Conservation (phyloP, 1,140 invertebrate species). For the Drosophila teissieri region DNA sequence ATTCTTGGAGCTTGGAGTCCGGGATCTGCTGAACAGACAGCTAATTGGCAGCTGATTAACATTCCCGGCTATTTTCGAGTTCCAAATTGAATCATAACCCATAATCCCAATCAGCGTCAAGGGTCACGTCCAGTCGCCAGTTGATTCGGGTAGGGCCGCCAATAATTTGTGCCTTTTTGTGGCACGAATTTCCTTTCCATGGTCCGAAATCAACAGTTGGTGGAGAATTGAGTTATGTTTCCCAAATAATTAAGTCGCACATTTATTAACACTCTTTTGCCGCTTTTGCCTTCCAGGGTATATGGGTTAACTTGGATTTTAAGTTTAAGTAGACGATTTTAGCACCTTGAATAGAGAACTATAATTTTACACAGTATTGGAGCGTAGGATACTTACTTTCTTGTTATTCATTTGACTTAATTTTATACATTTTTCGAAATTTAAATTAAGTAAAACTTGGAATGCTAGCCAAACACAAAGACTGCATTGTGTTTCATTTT, state of each 20-base stretch:
- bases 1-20: conserved; percentile 11
- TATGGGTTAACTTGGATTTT: background rate
- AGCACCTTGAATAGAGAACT: too few relatives aligned
- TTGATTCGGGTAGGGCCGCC: conserved; percentile 25
- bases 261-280: background rate
- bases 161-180: conserved; percentile 32
- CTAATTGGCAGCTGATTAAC: conserved; percentile 48
- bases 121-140: conserved; percentile 25
- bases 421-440: too few relatives aligned
- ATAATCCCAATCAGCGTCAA: conserved; percentile 52
- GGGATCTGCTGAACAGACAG: conserved; percentile 9
- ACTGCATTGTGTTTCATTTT: background rate
- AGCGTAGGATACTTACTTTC: too few relatives aligned
- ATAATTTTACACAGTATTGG: too few relatives aligned
- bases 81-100: conserved; percentile 43
- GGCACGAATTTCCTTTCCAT: background rate
- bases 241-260: conserved; percentile 23
- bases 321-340: too few relatives aligned
- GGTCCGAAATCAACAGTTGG: conserved; percentile 1
- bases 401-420: too few relatives aligned
- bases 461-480: too few relatives aligned
- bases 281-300: background rate
- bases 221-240: conserved; percentile 20
- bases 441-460: too few relatives aligned
- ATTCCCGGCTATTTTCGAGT: conserved; percentile 23